Evolutionary conservation across 2,797 vertebrate genomes (phyloP).

Genomic region (Melanotaenia pygmaea): DNA sequence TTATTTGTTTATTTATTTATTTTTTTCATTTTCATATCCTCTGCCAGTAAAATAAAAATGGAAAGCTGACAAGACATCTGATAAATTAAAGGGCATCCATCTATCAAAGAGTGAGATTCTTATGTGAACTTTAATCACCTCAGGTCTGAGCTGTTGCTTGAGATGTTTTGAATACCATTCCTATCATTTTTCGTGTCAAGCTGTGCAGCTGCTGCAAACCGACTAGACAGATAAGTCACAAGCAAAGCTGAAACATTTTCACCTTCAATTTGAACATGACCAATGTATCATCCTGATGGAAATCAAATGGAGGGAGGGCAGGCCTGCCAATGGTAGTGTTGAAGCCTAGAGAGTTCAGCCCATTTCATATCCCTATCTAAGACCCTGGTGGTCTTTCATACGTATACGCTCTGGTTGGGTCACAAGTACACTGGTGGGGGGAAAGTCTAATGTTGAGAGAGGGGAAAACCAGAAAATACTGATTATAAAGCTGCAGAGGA

Average conservation of each 20-base stretch:
- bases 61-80: conserved; percentile 41
- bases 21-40: conserved; percentile 54
- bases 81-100: conserved; percentile 60
- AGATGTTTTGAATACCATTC: conserved; percentile 50
- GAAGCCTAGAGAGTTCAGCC: conserved; percentile 38
- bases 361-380: conserved; percentile 40
- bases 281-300: conserved; percentile 65
- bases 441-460: conserved; percentile 11
- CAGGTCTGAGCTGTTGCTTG: conserved; percentile 49
- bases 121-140: conserved; percentile 56
- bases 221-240: conserved; percentile 62
- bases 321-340: conserved; percentile 44
- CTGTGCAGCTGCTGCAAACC: conserved; percentile 48
- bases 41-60: conserved; percentile 23
- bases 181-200: conserved; percentile 43
- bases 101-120: conserved; percentile 51
- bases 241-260: conserved; percentile 60
- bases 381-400: conserved; percentile 38
- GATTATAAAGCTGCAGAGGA: conserved; percentile 17
- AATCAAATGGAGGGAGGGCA: conserved; percentile 60
- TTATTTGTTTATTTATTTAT: too few species aligned
- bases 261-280: conserved; percentile 65
- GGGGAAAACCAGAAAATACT: conserved; percentile 16
- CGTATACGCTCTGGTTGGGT: conserved; percentile 34
- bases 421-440: conserved; percentile 9